Evolutionary conservation across 2,888 invertebrate genomes (phyloP), one percentile per base, ranked within the genome.

Genomic region (Scaptomyza parva): DNA sequence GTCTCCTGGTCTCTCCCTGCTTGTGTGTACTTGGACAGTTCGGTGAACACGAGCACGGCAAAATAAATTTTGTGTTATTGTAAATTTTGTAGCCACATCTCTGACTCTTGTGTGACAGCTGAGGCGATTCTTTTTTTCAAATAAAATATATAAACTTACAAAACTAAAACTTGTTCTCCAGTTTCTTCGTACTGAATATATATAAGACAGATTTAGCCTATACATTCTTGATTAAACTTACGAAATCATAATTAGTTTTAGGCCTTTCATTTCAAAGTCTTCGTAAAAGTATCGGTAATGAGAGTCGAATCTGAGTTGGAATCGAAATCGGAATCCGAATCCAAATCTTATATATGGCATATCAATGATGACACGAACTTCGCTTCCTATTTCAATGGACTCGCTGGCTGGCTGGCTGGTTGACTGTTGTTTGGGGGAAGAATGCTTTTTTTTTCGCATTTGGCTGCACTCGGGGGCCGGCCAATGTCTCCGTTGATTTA

Each of bases 401-500:
- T n/a, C n/a, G n/a, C 14, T 35, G 30, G n/a, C n/a, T n/a, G 33
- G 24, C 7, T 24, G 5, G 24, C n/a, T n/a, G 24, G 24, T 1
- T 3, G 24, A 6, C 3, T 3, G 24, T 4, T 6, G n/a, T n/a
- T n/a, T n/a, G 24, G 6, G 33, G 33, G n/a, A n/a, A 33, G 33
- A 33, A 33, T 33, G 33, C n/a, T 33, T 35, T 28, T 11, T 80
- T 7, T 51, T 79, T 85, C 68, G 68, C 82, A 82, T 72, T 72
- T 80, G 78, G 78, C 69, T 80, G 86, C 79, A 66, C 64, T 60
- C 41, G 45, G 50, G 57, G 59, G 41, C 45, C 24, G 61, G 57
- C 57, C 73, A 70, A 67, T 80, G 83, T 85, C 70, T 73, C 70
- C 65, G 80, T 73, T 86, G 86, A 81, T 86, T 81, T 81, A 81